Base-by-base conservation (phyloP, 2,888 invertebrate genomes). In the Gastrophysa polygoni region DNA sequence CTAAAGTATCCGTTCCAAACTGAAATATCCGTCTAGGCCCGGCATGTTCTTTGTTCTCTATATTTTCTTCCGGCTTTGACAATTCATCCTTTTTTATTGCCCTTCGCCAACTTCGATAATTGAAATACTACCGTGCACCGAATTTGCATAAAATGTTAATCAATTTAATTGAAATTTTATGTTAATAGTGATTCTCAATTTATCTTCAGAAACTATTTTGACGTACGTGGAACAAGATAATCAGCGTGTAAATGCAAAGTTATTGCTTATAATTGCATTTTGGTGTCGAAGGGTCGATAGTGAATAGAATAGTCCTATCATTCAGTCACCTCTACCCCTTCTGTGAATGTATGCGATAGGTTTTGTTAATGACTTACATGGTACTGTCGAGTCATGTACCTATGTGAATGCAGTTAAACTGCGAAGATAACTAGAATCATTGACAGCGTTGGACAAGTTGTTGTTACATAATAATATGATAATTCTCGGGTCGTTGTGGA, bases 251-350 rank as follows among this genome's bases (percentile, higher is more conserved):
- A 54, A 43, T 43, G 28, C 24, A 16, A 43, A 43, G 16, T 52
- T 52, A 52, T 52, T 52, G 51, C 34, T 11, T 8, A 7, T 54
- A 54, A 54, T 54, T 54, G 54, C 16, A 16, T 54, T 54, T 54
- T 16, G 54, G 38, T 54, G 54, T 54, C 44, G 49, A 28, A 54
- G 43, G 54, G 54, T 38, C 21, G 32, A 43, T 18, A 54, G 4
- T 21, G 24, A 54, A 54, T 43, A 43, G 21, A 54, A 54, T 16
- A 43, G 28, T 21, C 24, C 4, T 38, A 34, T 54, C 54, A 54
- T 54, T 43, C 24, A 16, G 54, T 34, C 14, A 38, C 43, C 54
- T 38, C 18, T 29, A 51, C 32, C 16, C 54, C 54, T 43, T 43
- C 28, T 2, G 17, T n/a, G 16, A 54, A 24, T 38, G 24, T 20